Evolutionary conservation across 2,113 vertebrate species (phyloP).

Genomic region (Hassar affinis): DNA sequence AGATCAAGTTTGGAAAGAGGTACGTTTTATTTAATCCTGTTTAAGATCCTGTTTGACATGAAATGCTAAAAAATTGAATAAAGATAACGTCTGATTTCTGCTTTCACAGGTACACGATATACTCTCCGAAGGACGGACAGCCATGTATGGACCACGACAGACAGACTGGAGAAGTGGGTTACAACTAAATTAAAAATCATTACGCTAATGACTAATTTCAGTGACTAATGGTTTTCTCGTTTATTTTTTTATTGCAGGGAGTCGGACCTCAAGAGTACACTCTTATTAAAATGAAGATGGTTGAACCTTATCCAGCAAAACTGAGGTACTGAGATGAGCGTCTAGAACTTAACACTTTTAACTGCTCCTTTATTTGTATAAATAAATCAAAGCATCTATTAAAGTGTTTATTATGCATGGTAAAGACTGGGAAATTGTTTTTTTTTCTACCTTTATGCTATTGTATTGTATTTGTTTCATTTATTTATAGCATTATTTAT

Average conservation of each 20-base stretch:
- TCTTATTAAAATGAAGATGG: constrained; percentile 91
- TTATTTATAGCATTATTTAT: too few relatives aligned
- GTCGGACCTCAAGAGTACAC: constrained; percentile 97
- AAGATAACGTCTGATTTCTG: background rate
- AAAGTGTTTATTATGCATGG: too few relatives aligned
- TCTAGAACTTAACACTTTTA: background rate
- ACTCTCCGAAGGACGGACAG: constrained; percentile 95
- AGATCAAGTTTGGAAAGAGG: constrained; percentile 97
- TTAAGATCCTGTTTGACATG: background rate
- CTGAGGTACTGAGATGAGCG: constrained; percentile 76
- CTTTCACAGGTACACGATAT: constrained; percentile 88
- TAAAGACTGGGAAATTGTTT: too few relatives aligned
- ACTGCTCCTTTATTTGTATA: background rate
- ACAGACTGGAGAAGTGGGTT: constrained; percentile 91
- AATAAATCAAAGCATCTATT: too few relatives aligned
- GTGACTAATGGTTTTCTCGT: background rate
- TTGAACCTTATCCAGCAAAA: constrained; percentile 89
- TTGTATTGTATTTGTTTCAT: too few relatives aligned
- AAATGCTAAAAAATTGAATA: background rate
- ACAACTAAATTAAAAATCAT: background rate
- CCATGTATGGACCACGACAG: constrained; percentile 99
- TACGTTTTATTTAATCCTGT: constrained; percentile 55
- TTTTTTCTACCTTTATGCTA: too few relatives aligned
- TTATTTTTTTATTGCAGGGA: constrained; percentile 73
- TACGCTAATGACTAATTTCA: background rate